Percentiles rank a stretch among this genome's conserved stretches.
Evolutionary conservation across 2,888 invertebrate species (phyloP).

Genomic region (Pycnomerus fuliginosus): DNA sequence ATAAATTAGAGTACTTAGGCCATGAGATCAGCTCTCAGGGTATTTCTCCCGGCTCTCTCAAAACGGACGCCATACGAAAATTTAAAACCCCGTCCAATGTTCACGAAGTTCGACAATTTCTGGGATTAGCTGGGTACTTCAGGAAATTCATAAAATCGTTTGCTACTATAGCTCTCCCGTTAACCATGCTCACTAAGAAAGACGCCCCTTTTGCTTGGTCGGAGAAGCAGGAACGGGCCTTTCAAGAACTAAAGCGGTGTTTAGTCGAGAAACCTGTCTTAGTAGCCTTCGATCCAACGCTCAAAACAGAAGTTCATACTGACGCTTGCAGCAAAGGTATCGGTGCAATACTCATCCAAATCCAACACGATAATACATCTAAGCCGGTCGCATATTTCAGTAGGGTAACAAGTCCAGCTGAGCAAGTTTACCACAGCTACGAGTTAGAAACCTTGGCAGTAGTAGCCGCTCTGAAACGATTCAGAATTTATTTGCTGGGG

Average conservation of each 20-base stretch:
- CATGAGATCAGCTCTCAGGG: constrained; percentile 14
- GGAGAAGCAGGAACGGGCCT: no score
- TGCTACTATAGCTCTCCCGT: no score
- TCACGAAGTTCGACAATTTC: constrained; percentile 8
- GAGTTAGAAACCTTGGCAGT: constrained; percentile 23
- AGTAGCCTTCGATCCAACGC: constrained; percentile 1
- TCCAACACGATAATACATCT: constrained; percentile 24
- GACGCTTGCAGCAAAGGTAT: constrained; percentile 33
- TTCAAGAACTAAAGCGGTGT: no score
- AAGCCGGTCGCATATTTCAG: constrained; percentile 36
- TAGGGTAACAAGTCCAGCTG: constrained; percentile 11
- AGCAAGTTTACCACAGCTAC: constrained; percentile 22
- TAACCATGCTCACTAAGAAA: no score
- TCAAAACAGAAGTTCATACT: constrained; percentile 32
- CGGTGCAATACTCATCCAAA: constrained; percentile 35
- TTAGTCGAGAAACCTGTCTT: no score
- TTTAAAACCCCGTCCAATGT: constrained; percentile 16
- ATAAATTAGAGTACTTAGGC: constrained; percentile 15
- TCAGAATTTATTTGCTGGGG: constrained; percentile 26
- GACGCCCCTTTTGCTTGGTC: no score
- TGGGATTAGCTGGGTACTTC: constrained; percentile 10
- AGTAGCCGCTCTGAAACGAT: constrained; percentile 20
- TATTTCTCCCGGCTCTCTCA: constrained; percentile 23
- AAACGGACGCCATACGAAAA: constrained; percentile 18
- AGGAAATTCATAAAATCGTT: constrained; percentile 4